Conservation (phyloP, 2,113 vertebrate species). For the Anthoscopus minutus region DNA sequence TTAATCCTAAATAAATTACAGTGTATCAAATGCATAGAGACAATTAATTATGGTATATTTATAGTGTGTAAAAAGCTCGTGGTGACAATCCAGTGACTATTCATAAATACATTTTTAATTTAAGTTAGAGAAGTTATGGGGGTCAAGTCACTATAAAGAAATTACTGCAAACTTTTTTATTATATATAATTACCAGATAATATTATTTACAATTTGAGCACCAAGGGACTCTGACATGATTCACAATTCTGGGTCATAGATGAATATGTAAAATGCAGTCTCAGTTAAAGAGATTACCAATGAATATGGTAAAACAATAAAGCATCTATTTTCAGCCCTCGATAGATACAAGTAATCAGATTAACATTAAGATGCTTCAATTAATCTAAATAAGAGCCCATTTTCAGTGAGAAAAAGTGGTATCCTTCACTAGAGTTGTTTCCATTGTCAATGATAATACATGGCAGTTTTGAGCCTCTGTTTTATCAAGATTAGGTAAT, state of each 20-base stretch:
- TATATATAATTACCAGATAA: not conserved
- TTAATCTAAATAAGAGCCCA: not conserved
- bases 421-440: not conserved
- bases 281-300: not conserved
- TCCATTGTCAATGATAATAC: not conserved
- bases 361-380: not conserved
- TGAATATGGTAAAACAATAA: not conserved
- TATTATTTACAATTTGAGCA: not conserved
- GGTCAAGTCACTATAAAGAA: not conserved
- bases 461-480: not conserved
- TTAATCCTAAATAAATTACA: slow-evolving; percentile 35
- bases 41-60: not conserved
- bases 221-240: not conserved
- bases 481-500: not conserved
- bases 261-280: not conserved
- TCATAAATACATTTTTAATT: not conserved
- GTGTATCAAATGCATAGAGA: not conserved
- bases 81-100: not conserved
- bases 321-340: not conserved
- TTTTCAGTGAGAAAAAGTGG: not conserved
- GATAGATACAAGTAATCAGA: not conserved
- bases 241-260: not conserved
- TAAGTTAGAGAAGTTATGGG: not conserved
- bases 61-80: not conserved
- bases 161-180: not conserved